Base-by-base conservation (phyloP, 2,888 invertebrate species). In the Leptinotarsa haldemani region DNA sequence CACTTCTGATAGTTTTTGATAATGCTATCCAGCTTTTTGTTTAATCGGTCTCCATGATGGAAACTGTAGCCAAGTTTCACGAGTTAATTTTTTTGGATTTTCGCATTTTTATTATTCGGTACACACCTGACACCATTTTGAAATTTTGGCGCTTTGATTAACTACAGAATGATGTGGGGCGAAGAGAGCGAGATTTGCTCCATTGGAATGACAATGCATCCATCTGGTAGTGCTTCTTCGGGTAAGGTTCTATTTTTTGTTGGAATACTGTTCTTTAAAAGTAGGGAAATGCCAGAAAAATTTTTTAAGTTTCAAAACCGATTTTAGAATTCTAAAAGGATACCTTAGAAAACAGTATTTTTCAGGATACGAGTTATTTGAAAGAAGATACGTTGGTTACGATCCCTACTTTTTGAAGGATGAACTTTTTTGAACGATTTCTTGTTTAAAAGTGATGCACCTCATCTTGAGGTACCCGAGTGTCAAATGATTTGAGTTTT, bases 141-240 rank as follows among this genome's bases (percentile, higher is more conserved):
- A 16, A 52, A 20, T 46, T 40, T 25, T 56, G 18, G 53, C 18
- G 64, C 65, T 25, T 74, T 65, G 15, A 22, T 56, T 47, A 4
- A 22, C 30, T 40, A 40, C 15, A 5, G 25, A 22, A 77, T 76
- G 81, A 92, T 93, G 92, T 93, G 93, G 92, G 92, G 92, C 82
- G 91, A 91, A 82, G 91, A 91, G 81, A 90, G 91, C 77, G 94
- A 94, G 90, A 95, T 95, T 87, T 95, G 92, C 88, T 94, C 95
- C 83, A 95, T 95, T 87, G 95, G 94, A 86, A 95, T 95, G 95
- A 93, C 92, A 78, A 90, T 93, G 88, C 91, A 92, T 83, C 92
- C 92, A 84, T 93, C 93, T 85, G 90, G 91, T 83, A 93, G 93
- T 87, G 90, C 92, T 85, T 93, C 94, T 84, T 94, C 94, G 84